Percentiles rank a stretch among this genome's conserved stretches.
phyloP scores from a whole-genome alignment of 2,113 vertebrate genomes.

The Cricetomys ansorgei region DNA sequence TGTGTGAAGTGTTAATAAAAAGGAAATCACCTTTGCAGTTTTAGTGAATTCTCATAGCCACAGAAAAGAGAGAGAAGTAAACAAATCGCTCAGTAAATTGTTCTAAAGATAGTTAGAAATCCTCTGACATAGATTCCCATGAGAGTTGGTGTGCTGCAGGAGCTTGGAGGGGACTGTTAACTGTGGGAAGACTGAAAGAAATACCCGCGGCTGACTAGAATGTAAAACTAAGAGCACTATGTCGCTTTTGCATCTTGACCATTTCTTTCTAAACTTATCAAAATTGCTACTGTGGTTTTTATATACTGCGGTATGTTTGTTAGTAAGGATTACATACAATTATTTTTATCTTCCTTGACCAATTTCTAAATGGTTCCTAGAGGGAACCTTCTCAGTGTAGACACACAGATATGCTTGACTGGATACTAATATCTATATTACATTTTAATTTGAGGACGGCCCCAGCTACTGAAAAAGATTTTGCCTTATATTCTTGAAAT shows the following conservation, averaged over 20 bases:
- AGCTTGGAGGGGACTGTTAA: not conserved
- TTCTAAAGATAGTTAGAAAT: not conserved
- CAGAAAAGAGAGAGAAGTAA: not conserved
- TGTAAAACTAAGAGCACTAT: not conserved
- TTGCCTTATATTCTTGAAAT: not conserved
- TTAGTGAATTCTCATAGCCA: not conserved
- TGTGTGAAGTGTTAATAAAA: not conserved
- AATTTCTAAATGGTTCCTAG: not conserved
- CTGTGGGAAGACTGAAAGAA: not conserved
- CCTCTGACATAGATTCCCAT: not conserved
- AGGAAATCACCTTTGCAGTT: not conserved
- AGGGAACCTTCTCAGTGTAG: not conserved
- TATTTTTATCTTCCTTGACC: not conserved
- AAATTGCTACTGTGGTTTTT: not conserved
- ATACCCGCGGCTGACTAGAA: not conserved
- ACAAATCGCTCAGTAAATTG: constrained; percentile 7
- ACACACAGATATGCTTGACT: not conserved
- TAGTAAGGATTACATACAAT: not conserved
- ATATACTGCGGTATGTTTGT: too few species aligned
- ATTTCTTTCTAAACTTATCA: not conserved
- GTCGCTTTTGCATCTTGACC: not conserved
- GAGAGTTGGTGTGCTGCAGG: not conserved
- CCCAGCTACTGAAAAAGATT: not conserved
- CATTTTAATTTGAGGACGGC: not conserved
- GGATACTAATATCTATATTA: not conserved